phyloP scores from a whole-genome alignment of 2,797 vertebrate genomes.

The Scomberomorus guttatus region DNA sequence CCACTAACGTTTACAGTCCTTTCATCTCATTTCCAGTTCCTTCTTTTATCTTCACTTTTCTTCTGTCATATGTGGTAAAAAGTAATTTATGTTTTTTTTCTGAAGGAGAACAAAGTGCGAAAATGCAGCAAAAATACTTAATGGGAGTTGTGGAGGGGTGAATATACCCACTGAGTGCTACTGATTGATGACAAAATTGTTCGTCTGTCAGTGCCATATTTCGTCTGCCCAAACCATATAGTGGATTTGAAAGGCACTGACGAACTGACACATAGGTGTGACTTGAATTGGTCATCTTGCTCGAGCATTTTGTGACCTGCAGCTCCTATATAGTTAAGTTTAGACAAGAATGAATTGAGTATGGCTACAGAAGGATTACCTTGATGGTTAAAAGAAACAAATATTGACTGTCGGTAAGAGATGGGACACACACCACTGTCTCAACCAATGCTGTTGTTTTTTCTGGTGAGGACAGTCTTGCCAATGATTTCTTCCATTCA shows the following conservation, averaged over 20 bases:
- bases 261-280: too few relatives aligned
- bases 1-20: constrained; percentile 31
- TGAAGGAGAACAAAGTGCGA: constrained; percentile 24
- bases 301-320: background rate
- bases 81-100: background rate
- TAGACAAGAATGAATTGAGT: background rate
- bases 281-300: too few relatives aligned
- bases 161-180: constrained; percentile 6
- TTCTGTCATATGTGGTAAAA: constrained; percentile 25
- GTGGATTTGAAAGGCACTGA: too few relatives aligned
- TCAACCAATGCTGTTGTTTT: background rate
- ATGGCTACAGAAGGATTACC: background rate
- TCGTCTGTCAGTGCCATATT: too few relatives aligned
- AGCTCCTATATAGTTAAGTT: background rate
- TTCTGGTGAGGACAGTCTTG: too few relatives aligned
- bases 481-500: too few relatives aligned
- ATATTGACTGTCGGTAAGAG: background rate
- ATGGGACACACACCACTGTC: background rate
- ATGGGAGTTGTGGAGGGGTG: background rate
- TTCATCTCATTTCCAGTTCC: constrained; percentile 45
- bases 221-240: too few relatives aligned
- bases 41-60: constrained; percentile 29
- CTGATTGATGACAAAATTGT: constrained; percentile 9
- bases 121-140: constrained; percentile 43
- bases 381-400: constrained; percentile 4